Evolutionary conservation across 2,888 invertebrate genomes (phyloP).

Genomic region (Syritta pipiens): DNA sequence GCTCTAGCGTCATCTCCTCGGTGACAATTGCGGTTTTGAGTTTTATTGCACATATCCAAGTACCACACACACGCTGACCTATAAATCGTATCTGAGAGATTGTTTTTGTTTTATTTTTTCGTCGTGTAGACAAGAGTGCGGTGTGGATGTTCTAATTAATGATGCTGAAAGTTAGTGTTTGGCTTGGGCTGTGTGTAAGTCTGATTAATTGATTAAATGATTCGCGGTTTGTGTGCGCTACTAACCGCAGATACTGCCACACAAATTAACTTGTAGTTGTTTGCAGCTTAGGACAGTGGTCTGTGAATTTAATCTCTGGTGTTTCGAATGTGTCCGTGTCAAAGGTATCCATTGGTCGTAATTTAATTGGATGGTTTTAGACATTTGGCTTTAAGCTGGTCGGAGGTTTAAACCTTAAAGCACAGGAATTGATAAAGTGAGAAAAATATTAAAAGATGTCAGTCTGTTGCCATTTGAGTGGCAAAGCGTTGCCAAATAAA

Average conservation of each 20-base stretch:
- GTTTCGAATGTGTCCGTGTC: too few species aligned
- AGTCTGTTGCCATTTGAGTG: too few species aligned
- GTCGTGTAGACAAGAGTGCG: background rate
- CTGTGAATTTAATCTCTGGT: background rate
- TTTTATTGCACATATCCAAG: conserved; percentile 13
- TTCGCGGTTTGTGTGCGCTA: conserved; percentile 28
- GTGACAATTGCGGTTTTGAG: background rate
- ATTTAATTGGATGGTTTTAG: too few species aligned
- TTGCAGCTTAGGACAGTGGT: background rate
- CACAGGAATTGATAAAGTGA: too few species aligned
- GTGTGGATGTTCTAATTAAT: conserved; percentile 48
- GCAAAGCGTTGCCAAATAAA: too few species aligned
- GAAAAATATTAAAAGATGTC: too few species aligned
- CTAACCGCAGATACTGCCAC: background rate
- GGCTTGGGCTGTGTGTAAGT: conserved; percentile 22
- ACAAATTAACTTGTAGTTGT: conserved; percentile 4
- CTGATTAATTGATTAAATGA: conserved; percentile 56
- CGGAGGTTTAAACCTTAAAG: too few species aligned
- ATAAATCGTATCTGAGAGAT: conserved; percentile 9
- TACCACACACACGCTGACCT: conserved; percentile 25
- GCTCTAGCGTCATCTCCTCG: conserved; percentile 6
- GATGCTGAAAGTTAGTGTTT: conserved; percentile 21
- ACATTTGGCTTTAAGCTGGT: too few species aligned
- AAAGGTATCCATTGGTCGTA: too few species aligned
- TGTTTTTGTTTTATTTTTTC: background rate